Conservation (phyloP, 2,113 vertebrate species). For the Xiphorhynchus elegans region DNA sequence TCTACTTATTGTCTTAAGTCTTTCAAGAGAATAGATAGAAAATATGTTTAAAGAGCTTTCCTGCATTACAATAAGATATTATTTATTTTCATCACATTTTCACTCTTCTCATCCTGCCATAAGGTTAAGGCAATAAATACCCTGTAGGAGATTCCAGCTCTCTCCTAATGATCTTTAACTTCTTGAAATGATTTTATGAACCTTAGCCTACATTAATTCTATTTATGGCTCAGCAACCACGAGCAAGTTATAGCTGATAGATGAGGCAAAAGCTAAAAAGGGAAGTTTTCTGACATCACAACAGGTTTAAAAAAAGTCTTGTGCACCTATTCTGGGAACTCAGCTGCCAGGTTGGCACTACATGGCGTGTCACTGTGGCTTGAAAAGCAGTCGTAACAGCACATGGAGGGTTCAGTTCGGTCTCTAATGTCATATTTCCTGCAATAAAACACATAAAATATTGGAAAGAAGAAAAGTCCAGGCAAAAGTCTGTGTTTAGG, state of each 20-base stretch:
- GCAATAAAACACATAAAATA: background rate
- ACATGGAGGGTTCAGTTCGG: background rate
- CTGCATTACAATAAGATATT: background rate
- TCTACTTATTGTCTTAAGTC: background rate
- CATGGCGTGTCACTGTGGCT: background rate
- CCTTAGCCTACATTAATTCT: background rate
- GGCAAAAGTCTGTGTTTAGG: background rate
- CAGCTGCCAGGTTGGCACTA: conserved; percentile 32
- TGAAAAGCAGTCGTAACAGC: background rate
- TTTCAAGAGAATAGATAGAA: background rate
- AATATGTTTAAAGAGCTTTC: background rate
- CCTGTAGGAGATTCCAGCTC: background rate
- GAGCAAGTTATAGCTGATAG: background rate
- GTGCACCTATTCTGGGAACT: conserved; percentile 47
- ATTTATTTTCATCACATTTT: conserved; percentile 1
- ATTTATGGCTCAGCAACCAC: conserved; percentile 22
- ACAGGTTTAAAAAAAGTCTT: background rate
- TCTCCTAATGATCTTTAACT: conserved; percentile 7
- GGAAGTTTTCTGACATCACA: conserved; percentile 54
- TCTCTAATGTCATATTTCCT: background rate
- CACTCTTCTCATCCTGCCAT: background rate
- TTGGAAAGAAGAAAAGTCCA: background rate
- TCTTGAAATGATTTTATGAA: background rate
- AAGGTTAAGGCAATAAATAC: conserved; percentile 2
- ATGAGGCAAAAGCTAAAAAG: conserved; percentile 65